A percentile compares a stretch with the other conserved stretches of the same genome.
These are phyloP conservation scores for Junonia oenone DNA, from an alignment of 2,888 invertebrate species.

Conservation along the genomic window DNA sequence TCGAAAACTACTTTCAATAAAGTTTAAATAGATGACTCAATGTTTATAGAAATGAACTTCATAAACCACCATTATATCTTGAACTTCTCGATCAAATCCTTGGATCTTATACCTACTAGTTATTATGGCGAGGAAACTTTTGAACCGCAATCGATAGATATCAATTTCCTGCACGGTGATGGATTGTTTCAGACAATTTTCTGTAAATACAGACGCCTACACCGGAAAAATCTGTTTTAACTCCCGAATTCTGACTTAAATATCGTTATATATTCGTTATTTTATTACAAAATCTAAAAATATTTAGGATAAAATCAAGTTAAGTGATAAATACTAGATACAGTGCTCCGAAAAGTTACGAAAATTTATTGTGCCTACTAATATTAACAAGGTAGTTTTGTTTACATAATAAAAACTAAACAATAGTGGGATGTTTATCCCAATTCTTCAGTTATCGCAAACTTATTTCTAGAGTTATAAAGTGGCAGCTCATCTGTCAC, in stretches of 20 bases:
- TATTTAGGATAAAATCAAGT: background rate
- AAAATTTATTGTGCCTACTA: too few relatives aligned
- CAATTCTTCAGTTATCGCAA: background rate
- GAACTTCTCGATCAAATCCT: background rate
- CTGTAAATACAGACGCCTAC: background rate
- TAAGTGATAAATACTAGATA: too few relatives aligned
- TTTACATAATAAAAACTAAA: background rate
- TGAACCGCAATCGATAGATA: background rate
- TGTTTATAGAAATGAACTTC: too few relatives aligned
- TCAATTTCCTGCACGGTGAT: background rate
- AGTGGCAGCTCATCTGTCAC: background rate
- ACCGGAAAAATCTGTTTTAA: slow-evolving; percentile 5
- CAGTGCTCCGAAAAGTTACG: too few relatives aligned
- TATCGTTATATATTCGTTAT: background rate
- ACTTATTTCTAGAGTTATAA: background rate
- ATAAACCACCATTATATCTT: too few relatives aligned
- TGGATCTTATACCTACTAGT: background rate
- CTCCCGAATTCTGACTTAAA: slow-evolving; percentile 4
- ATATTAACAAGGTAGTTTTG: too few relatives aligned
- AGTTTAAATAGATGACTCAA: too few relatives aligned
- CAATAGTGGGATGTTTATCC: background rate
- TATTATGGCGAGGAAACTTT: background rate
- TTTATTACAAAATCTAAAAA: background rate
- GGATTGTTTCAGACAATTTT: background rate
- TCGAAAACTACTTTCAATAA: too few relatives aligned